Evolutionary conservation across 2,797 vertebrate species (phyloP).

Genomic region (Alexandromys oeconomus): DNA sequence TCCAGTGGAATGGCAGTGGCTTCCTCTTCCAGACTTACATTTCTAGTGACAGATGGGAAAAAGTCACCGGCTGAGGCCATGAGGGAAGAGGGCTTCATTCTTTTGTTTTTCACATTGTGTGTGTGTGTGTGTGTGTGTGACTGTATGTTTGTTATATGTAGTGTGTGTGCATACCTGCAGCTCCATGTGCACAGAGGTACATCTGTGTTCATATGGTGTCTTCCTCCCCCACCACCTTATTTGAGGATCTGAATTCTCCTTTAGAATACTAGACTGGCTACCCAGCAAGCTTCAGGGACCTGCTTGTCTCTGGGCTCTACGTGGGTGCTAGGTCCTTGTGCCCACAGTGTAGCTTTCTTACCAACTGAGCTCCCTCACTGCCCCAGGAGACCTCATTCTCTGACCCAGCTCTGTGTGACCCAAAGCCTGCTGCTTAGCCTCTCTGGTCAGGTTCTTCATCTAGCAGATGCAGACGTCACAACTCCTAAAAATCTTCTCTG

Average conservation of each 20-base stretch:
- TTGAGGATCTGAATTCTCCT: background rate
- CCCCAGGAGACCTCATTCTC: too few relatives aligned
- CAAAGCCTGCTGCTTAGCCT: background rate
- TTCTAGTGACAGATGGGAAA: background rate
- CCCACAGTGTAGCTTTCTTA: background rate
- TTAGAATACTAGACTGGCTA: background rate
- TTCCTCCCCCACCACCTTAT: background rate
- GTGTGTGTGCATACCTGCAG: background rate
- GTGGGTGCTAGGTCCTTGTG: background rate
- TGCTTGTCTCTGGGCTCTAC: background rate
- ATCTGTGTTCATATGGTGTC: background rate
- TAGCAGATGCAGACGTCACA: background rate
- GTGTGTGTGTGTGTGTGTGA: background rate
- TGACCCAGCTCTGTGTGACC: background rate
- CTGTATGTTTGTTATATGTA: too few relatives aligned
- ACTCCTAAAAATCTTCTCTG: background rate
- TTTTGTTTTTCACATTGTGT: background rate
- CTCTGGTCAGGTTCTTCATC: background rate
- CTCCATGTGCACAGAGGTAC: background rate
- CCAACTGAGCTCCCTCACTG: too few relatives aligned
- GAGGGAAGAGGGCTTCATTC: background rate
- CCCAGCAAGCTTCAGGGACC: background rate
- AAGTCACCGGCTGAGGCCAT: background rate
- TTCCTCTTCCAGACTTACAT: background rate
- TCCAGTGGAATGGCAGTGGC: fast-evolving